These are phyloP conservation scores for Mechanitis mazaeus DNA, from an alignment of 2,888 invertebrate species.

Conservation along the genomic window DNA sequence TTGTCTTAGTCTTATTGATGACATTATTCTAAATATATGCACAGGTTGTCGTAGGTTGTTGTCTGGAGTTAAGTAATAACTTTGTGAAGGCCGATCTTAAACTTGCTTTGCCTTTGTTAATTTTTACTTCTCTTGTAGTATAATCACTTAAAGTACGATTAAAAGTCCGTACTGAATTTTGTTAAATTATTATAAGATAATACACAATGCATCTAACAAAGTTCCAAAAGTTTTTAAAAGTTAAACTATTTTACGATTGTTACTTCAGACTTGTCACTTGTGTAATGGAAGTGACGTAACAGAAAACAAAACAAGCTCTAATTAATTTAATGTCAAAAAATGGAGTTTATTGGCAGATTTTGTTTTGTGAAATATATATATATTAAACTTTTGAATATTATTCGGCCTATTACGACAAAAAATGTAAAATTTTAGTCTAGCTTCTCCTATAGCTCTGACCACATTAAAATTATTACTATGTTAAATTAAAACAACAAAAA, in stretches of 20 bases:
- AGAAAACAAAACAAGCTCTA: not conserved
- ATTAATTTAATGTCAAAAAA: not conserved
- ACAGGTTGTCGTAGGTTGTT: conserved; percentile 50
- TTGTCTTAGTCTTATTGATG: conserved; percentile 13
- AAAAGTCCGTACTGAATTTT: not conserved
- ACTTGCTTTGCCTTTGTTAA: conserved; percentile 38
- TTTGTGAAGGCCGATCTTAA: conserved; percentile 54
- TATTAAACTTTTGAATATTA: no score
- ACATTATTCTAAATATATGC: conserved; percentile 40
- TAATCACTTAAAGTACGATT: conserved; percentile 2
- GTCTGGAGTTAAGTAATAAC: conserved; percentile 65
- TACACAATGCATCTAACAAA: not conserved
- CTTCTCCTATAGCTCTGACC: no score
- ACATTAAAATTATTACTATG: no score
- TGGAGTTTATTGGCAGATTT: not conserved
- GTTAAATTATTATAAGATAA: not conserved
- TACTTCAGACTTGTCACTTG: conserved; percentile 7
- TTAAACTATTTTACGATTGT: not conserved
- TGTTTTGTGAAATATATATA: not conserved
- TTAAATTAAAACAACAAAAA: no score
- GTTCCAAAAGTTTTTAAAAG: not conserved
- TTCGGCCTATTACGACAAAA: no score
- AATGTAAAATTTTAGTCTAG: no score
- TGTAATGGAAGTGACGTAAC: conserved; percentile 3
- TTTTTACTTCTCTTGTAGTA: conserved; percentile 8